phyloP scores from a whole-genome alignment of 2,888 invertebrate species.

The Eupithecia abbreviata region DNA sequence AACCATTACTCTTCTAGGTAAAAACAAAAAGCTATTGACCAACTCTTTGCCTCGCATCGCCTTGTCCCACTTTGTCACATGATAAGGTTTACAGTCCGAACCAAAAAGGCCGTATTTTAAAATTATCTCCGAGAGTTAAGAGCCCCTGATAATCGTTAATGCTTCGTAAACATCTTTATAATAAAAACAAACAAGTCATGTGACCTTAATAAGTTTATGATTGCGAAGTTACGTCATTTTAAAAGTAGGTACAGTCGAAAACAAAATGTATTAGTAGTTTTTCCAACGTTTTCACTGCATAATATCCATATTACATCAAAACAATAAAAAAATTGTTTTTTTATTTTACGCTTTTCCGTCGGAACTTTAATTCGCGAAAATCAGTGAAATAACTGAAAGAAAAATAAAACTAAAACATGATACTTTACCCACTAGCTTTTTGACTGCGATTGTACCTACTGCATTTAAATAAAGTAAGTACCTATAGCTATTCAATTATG shows the following conservation, averaged over 20 bases:
- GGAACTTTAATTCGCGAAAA: not conserved
- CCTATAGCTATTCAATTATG: not conserved
- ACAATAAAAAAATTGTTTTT: not conserved
- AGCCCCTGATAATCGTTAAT: constrained; percentile 17
- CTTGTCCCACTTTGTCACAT: constrained; percentile 10
- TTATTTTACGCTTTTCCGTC: not conserved
- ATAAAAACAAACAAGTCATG: constrained; percentile 19
- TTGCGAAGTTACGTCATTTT: constrained; percentile 31
- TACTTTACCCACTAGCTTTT: not conserved
- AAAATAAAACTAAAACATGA: not conserved
- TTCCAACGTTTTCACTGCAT: not conserved
- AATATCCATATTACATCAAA: not conserved
- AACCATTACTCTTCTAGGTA: not conserved
- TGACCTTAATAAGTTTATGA: constrained; percentile 28
- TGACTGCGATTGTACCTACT: not conserved
- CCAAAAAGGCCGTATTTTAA: constrained; percentile 20
- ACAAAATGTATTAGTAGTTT: not conserved
- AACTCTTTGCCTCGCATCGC: constrained; percentile 6
- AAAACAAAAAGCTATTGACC: not conserved
- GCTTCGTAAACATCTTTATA: constrained; percentile 17
- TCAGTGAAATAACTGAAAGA: not conserved
- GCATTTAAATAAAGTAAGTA: not conserved
- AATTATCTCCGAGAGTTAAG: constrained; percentile 24
- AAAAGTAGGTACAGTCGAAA: constrained; percentile 18
- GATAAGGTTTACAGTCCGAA: constrained; percentile 15